phyloP scores from a whole-genome alignment of 2,797 vertebrate species.

The Simalia tracyae region DNA sequence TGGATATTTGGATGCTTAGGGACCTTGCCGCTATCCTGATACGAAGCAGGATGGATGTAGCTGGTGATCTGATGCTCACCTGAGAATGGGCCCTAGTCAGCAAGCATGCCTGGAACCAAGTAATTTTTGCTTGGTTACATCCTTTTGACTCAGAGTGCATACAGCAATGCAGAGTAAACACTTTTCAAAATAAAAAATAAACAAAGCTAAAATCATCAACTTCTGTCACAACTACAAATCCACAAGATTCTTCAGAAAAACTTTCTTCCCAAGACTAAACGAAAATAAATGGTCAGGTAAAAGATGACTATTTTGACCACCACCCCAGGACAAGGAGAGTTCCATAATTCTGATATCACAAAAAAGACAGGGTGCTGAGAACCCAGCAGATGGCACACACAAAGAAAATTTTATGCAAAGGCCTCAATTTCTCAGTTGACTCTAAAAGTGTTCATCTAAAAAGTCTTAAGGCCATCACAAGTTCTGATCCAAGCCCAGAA shows the following conservation, averaged over 20 bases:
- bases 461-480: not conserved
- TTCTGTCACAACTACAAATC: not conserved
- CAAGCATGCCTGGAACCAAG: too few species aligned
- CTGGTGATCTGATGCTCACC: not conserved
- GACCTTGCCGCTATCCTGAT: not conserved
- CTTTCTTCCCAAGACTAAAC: not conserved
- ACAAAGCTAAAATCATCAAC: not conserved
- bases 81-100: too few species aligned
- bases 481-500: not conserved
- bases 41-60: too few species aligned
- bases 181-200: not conserved
- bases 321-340: not conserved
- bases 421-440: not conserved
- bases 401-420: not conserved
- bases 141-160: not conserved
- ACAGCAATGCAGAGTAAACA: not conserved
- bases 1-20: not conserved
- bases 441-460: not conserved
- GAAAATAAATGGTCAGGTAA: not conserved
- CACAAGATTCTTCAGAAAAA: not conserved
- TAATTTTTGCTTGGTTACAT: too few species aligned
- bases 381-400: too few species aligned
- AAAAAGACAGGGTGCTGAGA: not conserved
- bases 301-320: not conserved
- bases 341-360: not conserved